A percentile compares a stretch with the other conserved stretches of the same genome.
Conservation (phyloP, 64 coral and sea anemone genomes). For the Porites australiensis region DNA sequence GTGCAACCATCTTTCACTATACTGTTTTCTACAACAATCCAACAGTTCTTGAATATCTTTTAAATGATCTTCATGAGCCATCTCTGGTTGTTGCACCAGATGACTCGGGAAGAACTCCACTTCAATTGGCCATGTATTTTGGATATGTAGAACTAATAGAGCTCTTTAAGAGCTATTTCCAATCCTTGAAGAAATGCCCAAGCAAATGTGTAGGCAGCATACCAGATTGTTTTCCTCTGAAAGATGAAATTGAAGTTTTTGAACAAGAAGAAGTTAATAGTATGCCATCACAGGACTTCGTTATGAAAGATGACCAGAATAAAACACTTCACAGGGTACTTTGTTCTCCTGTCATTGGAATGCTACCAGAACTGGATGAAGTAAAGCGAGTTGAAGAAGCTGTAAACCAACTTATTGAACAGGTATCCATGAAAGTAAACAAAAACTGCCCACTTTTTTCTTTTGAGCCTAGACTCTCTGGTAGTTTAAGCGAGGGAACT, state of each 20-base stretch:
- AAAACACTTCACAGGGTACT: conserved; percentile 50
- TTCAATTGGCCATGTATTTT: conserved; percentile 58
- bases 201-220: background rate
- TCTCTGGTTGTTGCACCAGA: conserved; percentile 44
- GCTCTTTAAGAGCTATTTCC: conserved; percentile 43
- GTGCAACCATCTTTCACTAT: conserved; percentile 56
- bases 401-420: conserved; percentile 46
- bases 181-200: conserved; percentile 17
- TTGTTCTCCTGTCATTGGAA: conserved; percentile 49
- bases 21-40: conserved; percentile 52
- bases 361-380: conserved; percentile 36
- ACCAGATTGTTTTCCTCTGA: conserved; percentile 46
- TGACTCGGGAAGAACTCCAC: conserved; percentile 54
- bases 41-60: conserved; percentile 47
- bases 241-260: conserved; percentile 54
- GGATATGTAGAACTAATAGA: conserved; percentile 52
- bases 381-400: conserved; percentile 37
- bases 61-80: conserved; percentile 25
- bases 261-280: conserved; percentile 55
- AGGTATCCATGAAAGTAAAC: conserved; percentile 26
- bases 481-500: conserved; percentile 25
- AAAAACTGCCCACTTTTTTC: conserved; percentile 55
- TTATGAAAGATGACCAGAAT: conserved; percentile 50
- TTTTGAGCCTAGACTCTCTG: conserved; percentile 42
- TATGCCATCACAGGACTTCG: conserved; percentile 35